Conservation (phyloP, 2,113 vertebrate genomes). For the Xerus inauris region DNA sequence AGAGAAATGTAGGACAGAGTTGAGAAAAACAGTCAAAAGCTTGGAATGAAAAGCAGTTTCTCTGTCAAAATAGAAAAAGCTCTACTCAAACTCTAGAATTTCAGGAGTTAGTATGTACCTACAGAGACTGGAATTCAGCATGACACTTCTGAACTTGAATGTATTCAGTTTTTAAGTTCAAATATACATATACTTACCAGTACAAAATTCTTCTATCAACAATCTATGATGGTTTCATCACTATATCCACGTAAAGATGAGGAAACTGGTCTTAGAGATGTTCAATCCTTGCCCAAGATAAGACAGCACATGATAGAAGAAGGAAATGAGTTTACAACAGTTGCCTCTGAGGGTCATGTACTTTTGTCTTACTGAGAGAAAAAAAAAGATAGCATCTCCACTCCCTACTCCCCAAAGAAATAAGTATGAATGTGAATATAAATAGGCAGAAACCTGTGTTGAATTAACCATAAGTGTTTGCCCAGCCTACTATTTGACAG, state of each 20-base stretch:
- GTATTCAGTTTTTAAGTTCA: not conserved
- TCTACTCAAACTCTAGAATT: not conserved
- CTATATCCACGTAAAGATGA: not conserved
- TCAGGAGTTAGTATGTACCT: not conserved
- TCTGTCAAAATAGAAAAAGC: rapidly evolving
- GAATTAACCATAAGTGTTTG: not conserved
- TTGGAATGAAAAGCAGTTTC: not conserved
- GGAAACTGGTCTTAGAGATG: not conserved
- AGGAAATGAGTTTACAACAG: not conserved
- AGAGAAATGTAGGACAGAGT: not conserved
- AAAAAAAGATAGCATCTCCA: not conserved
- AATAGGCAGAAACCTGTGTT: not conserved
- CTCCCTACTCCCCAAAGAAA: not conserved
- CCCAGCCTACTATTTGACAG: not conserved
- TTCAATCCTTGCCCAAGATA: not conserved
- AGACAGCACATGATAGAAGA: not conserved
- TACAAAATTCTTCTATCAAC: not conserved
- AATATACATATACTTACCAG: not conserved
- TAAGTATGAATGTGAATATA: not conserved
- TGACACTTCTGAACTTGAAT: not conserved
- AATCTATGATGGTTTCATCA: not conserved
- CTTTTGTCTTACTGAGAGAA: not conserved
- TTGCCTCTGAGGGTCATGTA: not conserved
- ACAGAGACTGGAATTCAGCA: not conserved
- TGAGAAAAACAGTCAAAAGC: not conserved